Conservation (phyloP, 2,113 vertebrate species). For the Macquaria australasica region DNA sequence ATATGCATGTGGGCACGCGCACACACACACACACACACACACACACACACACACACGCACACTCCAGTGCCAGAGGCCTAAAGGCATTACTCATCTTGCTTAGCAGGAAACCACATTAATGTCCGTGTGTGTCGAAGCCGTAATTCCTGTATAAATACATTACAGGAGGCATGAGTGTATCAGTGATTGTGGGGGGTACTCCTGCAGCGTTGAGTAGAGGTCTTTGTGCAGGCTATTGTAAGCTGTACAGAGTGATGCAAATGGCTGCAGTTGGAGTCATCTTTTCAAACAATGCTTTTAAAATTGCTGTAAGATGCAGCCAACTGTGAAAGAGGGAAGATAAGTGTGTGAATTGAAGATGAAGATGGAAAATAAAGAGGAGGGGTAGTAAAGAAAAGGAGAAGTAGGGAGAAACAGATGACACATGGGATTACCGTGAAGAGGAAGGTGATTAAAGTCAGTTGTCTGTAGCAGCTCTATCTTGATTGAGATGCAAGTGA, state of each 20-base stretch:
- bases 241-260: not conserved
- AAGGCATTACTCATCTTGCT: conserved; percentile 39
- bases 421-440: not conserved
- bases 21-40: not conserved
- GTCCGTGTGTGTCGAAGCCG: conserved; percentile 17
- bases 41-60: not conserved
- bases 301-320: not conserved
- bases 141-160: conserved; percentile 28
- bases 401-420: not conserved
- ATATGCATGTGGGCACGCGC: not conserved
- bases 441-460: not conserved
- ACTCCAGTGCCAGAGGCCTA: not conserved
- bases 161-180: conserved; percentile 1
- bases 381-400: not conserved
- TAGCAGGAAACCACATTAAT: conserved; percentile 44
- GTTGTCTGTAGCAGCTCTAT: not conserved
- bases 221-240: not conserved
- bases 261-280: not conserved
- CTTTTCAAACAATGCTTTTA: conserved; percentile 3
- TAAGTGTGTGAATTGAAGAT: not conserved
- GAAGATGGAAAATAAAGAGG: too few relatives aligned
- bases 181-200: not conserved
- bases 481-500: not conserved
- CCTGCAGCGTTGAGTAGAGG: not conserved
- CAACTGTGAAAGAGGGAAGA: not conserved